phyloP scores from a whole-genome alignment of 1,140 invertebrate genomes.

The Amphibalanus amphitrite region DNA sequence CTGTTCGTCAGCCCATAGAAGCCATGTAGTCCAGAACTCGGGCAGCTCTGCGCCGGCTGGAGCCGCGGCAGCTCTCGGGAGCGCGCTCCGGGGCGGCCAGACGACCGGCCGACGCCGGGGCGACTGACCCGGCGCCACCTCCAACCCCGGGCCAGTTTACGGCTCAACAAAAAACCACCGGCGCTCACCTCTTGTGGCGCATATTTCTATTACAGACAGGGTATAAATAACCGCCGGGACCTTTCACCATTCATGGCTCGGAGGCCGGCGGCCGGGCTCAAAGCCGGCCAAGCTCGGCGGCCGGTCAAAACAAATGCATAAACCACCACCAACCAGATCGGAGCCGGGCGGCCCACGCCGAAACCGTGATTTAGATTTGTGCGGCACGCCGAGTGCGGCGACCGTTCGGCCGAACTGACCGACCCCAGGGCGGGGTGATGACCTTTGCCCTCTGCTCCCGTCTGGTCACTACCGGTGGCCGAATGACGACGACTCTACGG shows the following conservation, averaged over 20 bases:
- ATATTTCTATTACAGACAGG: slow-evolving; percentile 3
- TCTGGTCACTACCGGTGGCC: no score
- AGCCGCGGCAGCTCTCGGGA: neutral
- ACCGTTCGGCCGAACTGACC: no score
- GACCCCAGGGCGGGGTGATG: no score
- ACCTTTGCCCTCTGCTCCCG: no score
- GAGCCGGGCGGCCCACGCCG: neutral
- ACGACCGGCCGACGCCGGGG: neutral
- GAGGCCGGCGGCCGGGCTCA: no score
- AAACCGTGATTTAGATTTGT: slow-evolving; percentile 1
- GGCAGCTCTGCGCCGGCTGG: no score
- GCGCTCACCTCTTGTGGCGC: neutral
- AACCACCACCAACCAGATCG: neutral
- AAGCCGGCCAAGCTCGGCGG: neutral
- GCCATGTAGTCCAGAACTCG: no score
- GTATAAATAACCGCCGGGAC: neutral
- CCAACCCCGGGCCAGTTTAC: neutral
- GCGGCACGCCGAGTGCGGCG: neutral
- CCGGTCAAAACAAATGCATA: slow-evolving; percentile 6
- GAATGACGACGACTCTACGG: no score
- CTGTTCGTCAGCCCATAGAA: no score
- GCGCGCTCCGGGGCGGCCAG: neutral
- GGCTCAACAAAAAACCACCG: neutral
- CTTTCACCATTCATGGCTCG: slow-evolving; percentile 3
- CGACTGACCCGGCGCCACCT: neutral